Evolutionary conservation across 1,140 invertebrate genomes (phyloP).

Genomic region (Ooceraea biroi): DNA sequence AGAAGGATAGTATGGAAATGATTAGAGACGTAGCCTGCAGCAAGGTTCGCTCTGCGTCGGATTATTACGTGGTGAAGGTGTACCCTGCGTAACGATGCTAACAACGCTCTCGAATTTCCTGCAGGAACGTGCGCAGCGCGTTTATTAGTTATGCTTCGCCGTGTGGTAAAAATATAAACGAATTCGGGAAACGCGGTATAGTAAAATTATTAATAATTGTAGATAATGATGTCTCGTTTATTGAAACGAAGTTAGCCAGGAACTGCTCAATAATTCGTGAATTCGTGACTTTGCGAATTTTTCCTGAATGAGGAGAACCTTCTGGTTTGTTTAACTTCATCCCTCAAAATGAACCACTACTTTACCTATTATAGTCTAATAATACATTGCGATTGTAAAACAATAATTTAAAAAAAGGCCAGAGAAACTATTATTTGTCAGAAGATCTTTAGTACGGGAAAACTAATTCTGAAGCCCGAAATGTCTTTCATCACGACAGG

Average conservation of each 20-base stretch:
- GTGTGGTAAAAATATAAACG: neutral
- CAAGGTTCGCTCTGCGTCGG: neutral
- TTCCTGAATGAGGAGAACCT: too few relatives aligned
- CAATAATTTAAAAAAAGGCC: neutral
- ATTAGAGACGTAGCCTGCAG: slow-evolving; percentile 37
- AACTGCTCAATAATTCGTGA: too few relatives aligned
- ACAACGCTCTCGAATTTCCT: slow-evolving; percentile 14
- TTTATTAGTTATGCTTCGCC: slow-evolving; percentile 24
- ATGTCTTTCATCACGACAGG: neutral
- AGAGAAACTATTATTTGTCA: neutral
- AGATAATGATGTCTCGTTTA: neutral
- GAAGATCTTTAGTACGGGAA: neutral
- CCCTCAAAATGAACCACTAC: too few relatives aligned
- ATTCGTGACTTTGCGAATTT: too few relatives aligned
- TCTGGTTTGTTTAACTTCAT: too few relatives aligned
- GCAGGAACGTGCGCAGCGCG: neutral
- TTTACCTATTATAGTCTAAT: too few relatives aligned
- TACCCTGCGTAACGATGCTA: slow-evolving; percentile 8
- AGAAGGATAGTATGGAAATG: slow-evolving; percentile 26
- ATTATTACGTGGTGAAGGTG: slow-evolving; percentile 29
- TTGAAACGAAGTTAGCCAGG: too few relatives aligned
- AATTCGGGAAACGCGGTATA: neutral
- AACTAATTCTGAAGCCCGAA: neutral
- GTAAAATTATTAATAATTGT: neutral
- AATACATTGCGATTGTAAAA: neutral